Conservation (phyloP, 2,797 vertebrate species). For the Poecile montanus region DNA sequence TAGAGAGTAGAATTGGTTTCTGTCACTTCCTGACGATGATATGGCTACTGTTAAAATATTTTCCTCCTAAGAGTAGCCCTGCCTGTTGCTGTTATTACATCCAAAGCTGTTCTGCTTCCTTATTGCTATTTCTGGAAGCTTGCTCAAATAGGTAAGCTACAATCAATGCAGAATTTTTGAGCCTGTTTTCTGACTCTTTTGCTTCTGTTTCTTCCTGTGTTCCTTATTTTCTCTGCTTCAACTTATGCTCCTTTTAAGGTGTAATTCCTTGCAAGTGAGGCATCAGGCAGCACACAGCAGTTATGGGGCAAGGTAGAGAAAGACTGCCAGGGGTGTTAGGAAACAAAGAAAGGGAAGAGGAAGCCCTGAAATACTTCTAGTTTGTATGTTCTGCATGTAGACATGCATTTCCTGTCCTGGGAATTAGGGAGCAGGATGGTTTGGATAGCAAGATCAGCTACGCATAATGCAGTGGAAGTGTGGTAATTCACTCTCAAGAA, state of each 20-base stretch:
- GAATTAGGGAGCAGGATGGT: background rate
- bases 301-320: background rate
- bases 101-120: slow-evolving; percentile 10
- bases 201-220: background rate
- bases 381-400: background rate
- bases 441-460: background rate
- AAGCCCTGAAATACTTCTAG: background rate
- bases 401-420: background rate
- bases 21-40: slow-evolving; percentile 32
- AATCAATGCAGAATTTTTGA: background rate
- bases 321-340: background rate
- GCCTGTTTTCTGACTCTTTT: background rate
- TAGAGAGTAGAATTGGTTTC: slow-evolving; percentile 46
- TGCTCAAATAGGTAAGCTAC: background rate
- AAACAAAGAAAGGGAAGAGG: background rate
- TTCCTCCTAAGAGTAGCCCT: slow-evolving; percentile 47
- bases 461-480: background rate
- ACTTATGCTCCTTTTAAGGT: background rate
- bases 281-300: background rate
- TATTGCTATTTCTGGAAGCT: background rate
- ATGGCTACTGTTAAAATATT: slow-evolving; percentile 48
- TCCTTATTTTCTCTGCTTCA: background rate
- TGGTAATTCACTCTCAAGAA: background rate
- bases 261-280: background rate
- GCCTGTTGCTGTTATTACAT: slow-evolving; percentile 29